Evolutionary conservation across 2,888 invertebrate genomes (phyloP).

Genomic region (Choristoneura rosaceana): DNA sequence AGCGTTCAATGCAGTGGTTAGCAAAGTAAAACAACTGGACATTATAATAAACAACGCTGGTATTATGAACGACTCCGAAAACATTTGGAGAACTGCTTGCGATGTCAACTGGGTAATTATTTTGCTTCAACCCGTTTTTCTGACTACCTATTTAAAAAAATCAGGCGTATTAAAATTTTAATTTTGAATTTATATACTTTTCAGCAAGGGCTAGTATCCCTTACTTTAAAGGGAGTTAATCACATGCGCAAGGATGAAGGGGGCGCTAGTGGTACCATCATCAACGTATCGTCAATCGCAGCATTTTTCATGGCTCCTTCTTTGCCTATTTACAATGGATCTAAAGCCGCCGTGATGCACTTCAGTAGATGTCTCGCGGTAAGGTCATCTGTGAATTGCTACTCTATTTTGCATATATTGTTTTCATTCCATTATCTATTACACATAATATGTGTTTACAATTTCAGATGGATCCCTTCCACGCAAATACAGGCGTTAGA

Average conservation of each 20-base stretch:
- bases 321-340: constrained; percentile 67
- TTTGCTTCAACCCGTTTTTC: neutral
- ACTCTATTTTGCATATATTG: too few species aligned
- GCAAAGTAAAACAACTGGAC: constrained; percentile 36
- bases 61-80: constrained; percentile 27
- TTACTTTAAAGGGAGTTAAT: constrained; percentile 63
- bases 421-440: too few species aligned
- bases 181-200: neutral
- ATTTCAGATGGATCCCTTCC: neutral
- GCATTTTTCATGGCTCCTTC: constrained; percentile 66
- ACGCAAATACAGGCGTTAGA: constrained; percentile 20
- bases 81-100: constrained; percentile 16
- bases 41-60: constrained; percentile 38
- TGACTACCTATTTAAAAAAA: neutral
- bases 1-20: constrained; percentile 55
- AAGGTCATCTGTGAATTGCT: constrained; percentile 35
- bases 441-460: neutral
- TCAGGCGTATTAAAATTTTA: neutral
- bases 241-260: constrained; percentile 63
- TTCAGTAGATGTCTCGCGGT: constrained; percentile 69
- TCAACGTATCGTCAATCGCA: constrained; percentile 69
- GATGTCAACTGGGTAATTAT: constrained; percentile 25
- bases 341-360: constrained; percentile 70
- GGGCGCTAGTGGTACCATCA: constrained; percentile 66
- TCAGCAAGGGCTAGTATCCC: constrained; percentile 65